Evolutionary conservation across 2,888 invertebrate genomes (phyloP).

Genomic region (Drosophila ezoana): DNA sequence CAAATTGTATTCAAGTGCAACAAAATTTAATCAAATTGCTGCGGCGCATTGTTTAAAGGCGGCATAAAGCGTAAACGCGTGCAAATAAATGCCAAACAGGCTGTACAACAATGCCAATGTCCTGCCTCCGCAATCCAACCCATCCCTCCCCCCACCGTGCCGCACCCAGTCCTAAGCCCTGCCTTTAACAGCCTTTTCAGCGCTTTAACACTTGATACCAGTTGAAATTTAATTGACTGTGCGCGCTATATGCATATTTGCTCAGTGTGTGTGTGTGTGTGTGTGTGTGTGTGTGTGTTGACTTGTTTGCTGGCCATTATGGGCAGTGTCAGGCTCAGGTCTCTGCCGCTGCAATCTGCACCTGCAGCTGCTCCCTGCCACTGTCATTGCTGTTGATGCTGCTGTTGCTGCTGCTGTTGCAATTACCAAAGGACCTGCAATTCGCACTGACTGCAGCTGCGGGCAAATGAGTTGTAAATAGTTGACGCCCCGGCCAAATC

Average conservation of each 20-base stretch:
- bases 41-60: constrained; percentile 50
- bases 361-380: background rate
- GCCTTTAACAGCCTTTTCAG: constrained; percentile 23
- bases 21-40: constrained; percentile 70
- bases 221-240: constrained; percentile 78
- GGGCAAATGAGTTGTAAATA: constrained; percentile 66
- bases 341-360: constrained; percentile 3
- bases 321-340: constrained; percentile 34
- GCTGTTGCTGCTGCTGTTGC: constrained; percentile 60
- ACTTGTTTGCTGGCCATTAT: constrained; percentile 58
- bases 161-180: background rate
- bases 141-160: background rate
- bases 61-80: constrained; percentile 1
- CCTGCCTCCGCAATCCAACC: background rate
- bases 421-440: constrained; percentile 47
- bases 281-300: constrained; percentile 27
- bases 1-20: constrained; percentile 68
- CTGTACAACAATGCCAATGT: background rate
- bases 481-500: constrained; percentile 65
- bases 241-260: constrained; percentile 36
- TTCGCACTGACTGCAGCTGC: constrained; percentile 35
- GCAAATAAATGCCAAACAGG: constrained; percentile 50
- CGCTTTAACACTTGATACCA: constrained; percentile 69
- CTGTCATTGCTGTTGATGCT: constrained; percentile 46
- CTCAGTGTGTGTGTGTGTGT: constrained; percentile 9